Percentiles rank a stretch among this genome's conserved stretches.
These are phyloP conservation scores for Cynoglossus semilaevis DNA, from an alignment of 2,113 vertebrate genomes.

Conservation along the genomic window DNA sequence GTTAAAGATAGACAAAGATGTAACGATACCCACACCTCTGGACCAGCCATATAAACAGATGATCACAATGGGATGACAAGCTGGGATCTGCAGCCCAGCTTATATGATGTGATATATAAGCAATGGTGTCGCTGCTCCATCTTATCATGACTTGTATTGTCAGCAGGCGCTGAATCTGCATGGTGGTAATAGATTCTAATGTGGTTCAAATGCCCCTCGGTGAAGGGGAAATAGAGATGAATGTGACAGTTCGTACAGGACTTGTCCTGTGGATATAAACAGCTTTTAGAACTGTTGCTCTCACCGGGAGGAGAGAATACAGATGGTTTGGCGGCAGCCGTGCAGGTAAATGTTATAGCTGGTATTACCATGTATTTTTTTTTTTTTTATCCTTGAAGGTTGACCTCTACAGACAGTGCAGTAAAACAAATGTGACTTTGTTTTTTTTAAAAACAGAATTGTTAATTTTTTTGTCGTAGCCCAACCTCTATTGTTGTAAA, in stretches of 20 bases:
- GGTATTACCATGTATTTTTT: conserved; percentile 27
- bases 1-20: conserved; percentile 64
- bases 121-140: conserved; percentile 63
- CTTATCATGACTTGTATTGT: conserved; percentile 75
- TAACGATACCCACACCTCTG: conserved; percentile 61
- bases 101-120: conserved; percentile 66
- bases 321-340: conserved; percentile 6
- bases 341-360: conserved; percentile 23
- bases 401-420: conserved; percentile 35
- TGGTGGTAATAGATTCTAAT: conserved; percentile 72
- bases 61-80: conserved; percentile 50
- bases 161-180: conserved; percentile 65
- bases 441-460: too few species aligned
- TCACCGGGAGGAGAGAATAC: conserved; percentile 16
- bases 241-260: conserved; percentile 63
- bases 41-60: conserved; percentile 52
- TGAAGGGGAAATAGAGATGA: conserved; percentile 72
- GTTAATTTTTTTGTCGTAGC: too few species aligned
- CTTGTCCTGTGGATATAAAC: conserved; percentile 52
- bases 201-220: conserved; percentile 70
- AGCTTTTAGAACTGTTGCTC: conserved; percentile 50
- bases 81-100: conserved; percentile 52
- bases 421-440: conserved; percentile 31
- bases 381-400: conserved; percentile 15
- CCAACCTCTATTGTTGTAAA: too few species aligned